phyloP scores from a whole-genome alignment of 2,113 vertebrate species.

The Protomyctophum bolini region DNA sequence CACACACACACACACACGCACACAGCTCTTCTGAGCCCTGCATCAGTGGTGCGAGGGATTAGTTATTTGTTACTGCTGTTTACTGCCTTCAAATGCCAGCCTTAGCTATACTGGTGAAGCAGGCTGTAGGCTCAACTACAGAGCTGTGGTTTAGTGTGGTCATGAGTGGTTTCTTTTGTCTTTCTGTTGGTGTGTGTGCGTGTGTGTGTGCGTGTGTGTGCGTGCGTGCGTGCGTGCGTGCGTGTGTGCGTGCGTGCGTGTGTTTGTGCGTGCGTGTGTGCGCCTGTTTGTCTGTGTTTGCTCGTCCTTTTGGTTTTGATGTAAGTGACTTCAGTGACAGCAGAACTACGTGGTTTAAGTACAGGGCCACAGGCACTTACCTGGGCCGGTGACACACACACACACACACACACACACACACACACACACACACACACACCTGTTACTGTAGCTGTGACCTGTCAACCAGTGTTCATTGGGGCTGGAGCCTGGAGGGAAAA shows the following conservation, averaged over 20 bases:
- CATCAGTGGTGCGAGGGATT: constrained; percentile 60
- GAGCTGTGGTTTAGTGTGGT: constrained; percentile 29
- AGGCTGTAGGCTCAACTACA: constrained; percentile 37
- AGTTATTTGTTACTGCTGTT: constrained; percentile 52
- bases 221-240: constrained; percentile 24
- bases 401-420: constrained; percentile 17
- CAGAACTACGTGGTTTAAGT: constrained; percentile 46
- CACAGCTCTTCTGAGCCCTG: constrained; percentile 25
- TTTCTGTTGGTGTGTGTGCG: constrained; percentile 30
- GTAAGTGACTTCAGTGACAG: constrained; percentile 35
- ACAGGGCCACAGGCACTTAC: constrained; percentile 45
- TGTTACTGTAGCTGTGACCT: constrained; percentile 1
- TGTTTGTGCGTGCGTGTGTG: constrained; percentile 2
- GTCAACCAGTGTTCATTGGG: background rate
- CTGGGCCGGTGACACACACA: constrained; percentile 26
- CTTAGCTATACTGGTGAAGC: constrained; percentile 41
- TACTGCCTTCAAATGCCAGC: constrained; percentile 37
- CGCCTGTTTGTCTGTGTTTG: background rate
- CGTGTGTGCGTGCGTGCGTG: constrained; percentile 1
- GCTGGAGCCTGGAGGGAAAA: too few species aligned
- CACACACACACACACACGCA: too few species aligned
- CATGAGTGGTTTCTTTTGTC: too few species aligned
- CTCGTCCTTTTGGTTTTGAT: background rate
- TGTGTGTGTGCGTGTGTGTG: constrained; percentile 25
- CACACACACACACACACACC: background rate